phyloP scores from a whole-genome alignment of 1,140 invertebrate genomes.

The Drosophila carrolli region DNA sequence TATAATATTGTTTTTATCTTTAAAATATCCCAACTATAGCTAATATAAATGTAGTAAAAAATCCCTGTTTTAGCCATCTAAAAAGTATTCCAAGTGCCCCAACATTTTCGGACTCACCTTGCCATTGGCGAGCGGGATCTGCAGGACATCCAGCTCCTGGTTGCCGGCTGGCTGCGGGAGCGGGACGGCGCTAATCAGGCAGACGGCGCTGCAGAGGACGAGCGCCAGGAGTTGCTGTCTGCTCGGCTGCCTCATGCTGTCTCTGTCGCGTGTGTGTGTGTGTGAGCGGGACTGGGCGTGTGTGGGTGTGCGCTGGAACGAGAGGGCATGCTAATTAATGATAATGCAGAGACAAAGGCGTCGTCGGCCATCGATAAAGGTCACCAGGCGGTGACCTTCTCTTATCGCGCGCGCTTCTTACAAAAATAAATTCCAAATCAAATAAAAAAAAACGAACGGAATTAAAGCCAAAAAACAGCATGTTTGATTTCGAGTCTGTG shows the following conservation, averaged over 20 bases:
- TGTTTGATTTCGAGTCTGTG: constrained; percentile 12
- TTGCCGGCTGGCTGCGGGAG: constrained; percentile 67
- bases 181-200: constrained; percentile 70
- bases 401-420: constrained; percentile 1
- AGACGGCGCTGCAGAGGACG: constrained; percentile 57
- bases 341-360: constrained; percentile 4
- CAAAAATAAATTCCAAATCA: background rate
- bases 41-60: too few species aligned
- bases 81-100: too few species aligned
- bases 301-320: constrained; percentile 20
- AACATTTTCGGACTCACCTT: constrained; percentile 71
- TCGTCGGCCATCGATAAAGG: constrained; percentile 14
- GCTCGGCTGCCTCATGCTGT: constrained; percentile 69
- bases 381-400: constrained; percentile 29
- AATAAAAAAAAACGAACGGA: background rate
- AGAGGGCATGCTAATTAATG: constrained; percentile 42
- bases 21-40: too few species aligned
- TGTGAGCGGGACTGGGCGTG: constrained; percentile 10
- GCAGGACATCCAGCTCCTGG: constrained; percentile 78
- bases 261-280: constrained; percentile 11
- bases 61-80: too few species aligned
- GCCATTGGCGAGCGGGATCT: constrained; percentile 77
- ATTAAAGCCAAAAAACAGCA: constrained; percentile 1
- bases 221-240: constrained; percentile 69
- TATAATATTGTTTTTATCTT: too few species aligned